Conservation (phyloP, 2,888 invertebrate species). For the Rhagophthalmus giganteus region DNA sequence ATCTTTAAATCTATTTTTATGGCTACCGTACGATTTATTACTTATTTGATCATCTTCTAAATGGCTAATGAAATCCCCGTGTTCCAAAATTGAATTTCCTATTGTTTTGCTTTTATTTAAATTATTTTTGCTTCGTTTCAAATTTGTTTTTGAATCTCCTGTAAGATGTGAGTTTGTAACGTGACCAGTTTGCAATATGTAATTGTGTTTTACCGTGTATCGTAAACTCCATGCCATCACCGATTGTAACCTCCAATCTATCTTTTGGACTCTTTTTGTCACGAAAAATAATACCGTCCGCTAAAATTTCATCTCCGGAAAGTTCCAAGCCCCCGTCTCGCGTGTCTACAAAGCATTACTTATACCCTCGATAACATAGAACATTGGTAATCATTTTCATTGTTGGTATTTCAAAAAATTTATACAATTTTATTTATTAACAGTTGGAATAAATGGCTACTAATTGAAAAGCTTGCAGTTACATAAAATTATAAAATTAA, state of each 20-base stretch:
- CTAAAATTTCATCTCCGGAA: slow-evolving; percentile 68
- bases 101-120: slow-evolving; percentile 77
- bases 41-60: slow-evolving; percentile 77
- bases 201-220: slow-evolving; percentile 71
- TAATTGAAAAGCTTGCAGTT: slow-evolving; percentile 24
- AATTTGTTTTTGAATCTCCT: slow-evolving; percentile 80
- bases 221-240: slow-evolving; percentile 91
- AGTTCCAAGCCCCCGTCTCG: slow-evolving; percentile 59
- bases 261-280: slow-evolving; percentile 86
- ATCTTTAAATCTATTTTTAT: slow-evolving; percentile 87
- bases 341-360: slow-evolving; percentile 59
- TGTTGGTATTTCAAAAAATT: slow-evolving; percentile 13
- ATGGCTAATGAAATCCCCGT: slow-evolving; percentile 52
- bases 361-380: slow-evolving; percentile 15
- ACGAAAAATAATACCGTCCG: slow-evolving; percentile 82
- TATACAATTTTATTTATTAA: slow-evolving; percentile 32
- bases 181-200: not conserved
- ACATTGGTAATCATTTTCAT: too few species aligned
- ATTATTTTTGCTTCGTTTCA: slow-evolving; percentile 78
- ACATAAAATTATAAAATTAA: slow-evolving; percentile 7
- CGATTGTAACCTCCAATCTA: slow-evolving; percentile 87
- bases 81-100: slow-evolving; percentile 70
- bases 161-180: slow-evolving; percentile 36
- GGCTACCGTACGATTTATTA: slow-evolving; percentile 90
- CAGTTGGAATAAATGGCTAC: slow-evolving; percentile 42